These are phyloP conservation scores for Periplaneta americana DNA, from an alignment of 1,140 invertebrate genomes.

Conservation along the genomic window DNA sequence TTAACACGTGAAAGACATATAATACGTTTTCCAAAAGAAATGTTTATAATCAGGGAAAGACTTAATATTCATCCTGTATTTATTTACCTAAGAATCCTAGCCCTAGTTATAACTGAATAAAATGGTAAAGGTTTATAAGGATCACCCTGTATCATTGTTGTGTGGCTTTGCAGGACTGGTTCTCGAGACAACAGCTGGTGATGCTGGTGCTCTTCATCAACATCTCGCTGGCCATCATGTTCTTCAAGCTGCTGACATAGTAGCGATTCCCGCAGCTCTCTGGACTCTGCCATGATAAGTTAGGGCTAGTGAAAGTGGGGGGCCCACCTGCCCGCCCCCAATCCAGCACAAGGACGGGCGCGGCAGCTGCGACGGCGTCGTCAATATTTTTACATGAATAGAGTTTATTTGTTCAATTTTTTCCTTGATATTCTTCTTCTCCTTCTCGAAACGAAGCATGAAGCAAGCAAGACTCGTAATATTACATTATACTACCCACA, in stretches of 20 bases:
- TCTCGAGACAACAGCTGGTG: conserved; percentile 92
- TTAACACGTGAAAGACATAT: too few species aligned
- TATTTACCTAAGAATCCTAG: too few species aligned
- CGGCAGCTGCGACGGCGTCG: background rate
- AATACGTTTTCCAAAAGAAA: too few species aligned
- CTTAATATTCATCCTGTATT: too few species aligned
- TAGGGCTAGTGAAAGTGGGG: background rate
- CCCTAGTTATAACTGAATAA: too few species aligned
- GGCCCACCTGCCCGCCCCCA: background rate
- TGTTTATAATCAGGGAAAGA: too few species aligned
- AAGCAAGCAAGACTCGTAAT: background rate
- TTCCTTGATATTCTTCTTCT: background rate
- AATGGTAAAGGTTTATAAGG: too few species aligned
- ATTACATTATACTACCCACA: background rate
- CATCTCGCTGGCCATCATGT: conserved; percentile 93
- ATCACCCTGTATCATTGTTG: too few species aligned
- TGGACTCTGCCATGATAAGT: background rate
- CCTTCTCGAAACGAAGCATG: background rate
- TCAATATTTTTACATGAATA: background rate
- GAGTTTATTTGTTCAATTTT: background rate
- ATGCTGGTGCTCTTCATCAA: conserved; percentile 94
- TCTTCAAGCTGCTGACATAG: conserved; percentile 94
- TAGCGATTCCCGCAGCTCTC: background rate
- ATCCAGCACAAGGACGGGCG: background rate
- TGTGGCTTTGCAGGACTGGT: conserved; percentile 98